phyloP scores from a whole-genome alignment of 1,140 invertebrate species.

The Vollenhovia emeryi region DNA sequence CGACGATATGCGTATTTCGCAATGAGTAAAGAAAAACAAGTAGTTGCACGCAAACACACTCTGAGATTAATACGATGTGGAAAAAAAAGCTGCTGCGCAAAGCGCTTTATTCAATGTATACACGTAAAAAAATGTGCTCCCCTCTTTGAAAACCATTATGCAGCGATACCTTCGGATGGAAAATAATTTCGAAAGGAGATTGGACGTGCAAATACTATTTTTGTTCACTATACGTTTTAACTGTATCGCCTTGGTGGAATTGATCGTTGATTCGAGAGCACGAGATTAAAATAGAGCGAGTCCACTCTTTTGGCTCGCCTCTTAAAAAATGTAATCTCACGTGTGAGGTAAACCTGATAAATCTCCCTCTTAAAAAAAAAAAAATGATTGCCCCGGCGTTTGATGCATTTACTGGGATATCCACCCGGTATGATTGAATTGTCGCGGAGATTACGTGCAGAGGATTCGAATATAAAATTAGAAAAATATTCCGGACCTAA shows the following conservation, averaged over 20 bases:
- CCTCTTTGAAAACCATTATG: neutral
- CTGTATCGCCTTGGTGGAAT: neutral
- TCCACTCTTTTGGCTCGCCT: neutral
- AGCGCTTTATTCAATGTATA: neutral
- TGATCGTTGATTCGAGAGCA: neutral
- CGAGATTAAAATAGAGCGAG: neutral
- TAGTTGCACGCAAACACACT: neutral
- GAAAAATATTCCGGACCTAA: neutral
- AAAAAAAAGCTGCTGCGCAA: neutral
- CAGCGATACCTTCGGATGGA: neutral
- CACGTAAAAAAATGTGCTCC: neutral
- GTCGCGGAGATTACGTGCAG: neutral
- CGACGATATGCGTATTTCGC: neutral
- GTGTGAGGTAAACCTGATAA: neutral
- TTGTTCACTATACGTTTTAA: neutral
- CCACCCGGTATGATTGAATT: neutral
- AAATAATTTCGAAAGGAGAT: neutral
- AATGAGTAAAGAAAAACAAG: neutral
- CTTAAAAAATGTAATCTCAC: neutral
- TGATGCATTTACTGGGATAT: neutral
- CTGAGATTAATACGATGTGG: too few species aligned
- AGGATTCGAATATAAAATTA: neutral
- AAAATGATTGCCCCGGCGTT: neutral
- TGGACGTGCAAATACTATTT: neutral
- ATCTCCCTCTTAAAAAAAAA: neutral